Conservation (phyloP, 2,888 invertebrate genomes). For the Rhamphomyia laevipes region DNA sequence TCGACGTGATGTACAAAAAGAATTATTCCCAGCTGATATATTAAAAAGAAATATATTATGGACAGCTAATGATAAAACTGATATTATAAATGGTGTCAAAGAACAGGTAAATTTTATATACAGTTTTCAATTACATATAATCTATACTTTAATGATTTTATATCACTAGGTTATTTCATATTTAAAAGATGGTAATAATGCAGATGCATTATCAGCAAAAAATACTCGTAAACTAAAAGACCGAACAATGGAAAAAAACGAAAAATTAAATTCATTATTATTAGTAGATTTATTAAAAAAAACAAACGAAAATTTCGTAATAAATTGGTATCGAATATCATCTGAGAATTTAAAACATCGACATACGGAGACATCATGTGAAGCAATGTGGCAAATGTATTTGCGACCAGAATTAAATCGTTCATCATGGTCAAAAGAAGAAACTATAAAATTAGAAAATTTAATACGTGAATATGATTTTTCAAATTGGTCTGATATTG, state of each 20-base stretch:
- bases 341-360: conserved; percentile 36
- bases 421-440: conserved; percentile 40
- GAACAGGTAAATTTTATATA: conserved; percentile 33
- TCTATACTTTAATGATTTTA: too few species aligned
- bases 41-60: conserved; percentile 40
- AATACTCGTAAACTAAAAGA: not conserved
- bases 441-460: conserved; percentile 37
- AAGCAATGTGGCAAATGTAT: conserved; percentile 58
- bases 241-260: conserved; percentile 7
- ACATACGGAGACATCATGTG: conserved; percentile 53
- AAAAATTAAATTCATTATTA: conserved; percentile 11
- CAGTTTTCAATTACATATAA: too few species aligned
- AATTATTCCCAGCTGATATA: conserved; percentile 38
- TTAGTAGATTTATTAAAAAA: conserved; percentile 16
- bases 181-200: not conserved
- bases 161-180: not conserved
- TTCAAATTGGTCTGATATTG: conserved; percentile 58
- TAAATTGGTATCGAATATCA: conserved; percentile 34
- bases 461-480: conserved; percentile 36
- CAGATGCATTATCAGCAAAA: not conserved
- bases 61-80: conserved; percentile 46
- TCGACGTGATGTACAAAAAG: conserved; percentile 27
- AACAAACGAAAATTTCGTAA: conserved; percentile 20
- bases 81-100: conserved; percentile 41
- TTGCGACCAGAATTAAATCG: conserved; percentile 57